These are phyloP conservation scores for Sphinx pinastri DNA, from an alignment of 2,888 invertebrate species.

Conservation along the genomic window DNA sequence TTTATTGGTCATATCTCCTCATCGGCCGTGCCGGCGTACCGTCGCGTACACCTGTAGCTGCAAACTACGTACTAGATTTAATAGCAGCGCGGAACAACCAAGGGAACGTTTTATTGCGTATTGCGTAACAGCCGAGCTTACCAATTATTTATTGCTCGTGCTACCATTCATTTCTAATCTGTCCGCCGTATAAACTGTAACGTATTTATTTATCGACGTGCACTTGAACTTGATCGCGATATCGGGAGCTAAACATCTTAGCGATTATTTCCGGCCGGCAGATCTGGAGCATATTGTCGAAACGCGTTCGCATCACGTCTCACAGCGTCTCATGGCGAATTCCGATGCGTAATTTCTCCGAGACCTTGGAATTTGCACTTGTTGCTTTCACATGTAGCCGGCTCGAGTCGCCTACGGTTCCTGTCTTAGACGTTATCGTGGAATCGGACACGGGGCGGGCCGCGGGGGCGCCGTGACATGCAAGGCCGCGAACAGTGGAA, in stretches of 20 bases:
- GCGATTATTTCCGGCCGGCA: conserved; percentile 57
- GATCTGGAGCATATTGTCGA: conserved; percentile 36
- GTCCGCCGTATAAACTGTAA: conserved; percentile 54
- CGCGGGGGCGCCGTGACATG: conserved; percentile 46
- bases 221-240: conserved; percentile 71
- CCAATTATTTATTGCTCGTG: conserved; percentile 60
- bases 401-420: conserved; percentile 59
- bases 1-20: conserved; percentile 72
- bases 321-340: conserved; percentile 43
- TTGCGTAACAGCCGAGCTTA: conserved; percentile 57
- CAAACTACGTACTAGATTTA: conserved; percentile 47
- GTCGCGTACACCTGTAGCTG: conserved; percentile 65
- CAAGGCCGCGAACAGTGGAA: conserved; percentile 43
- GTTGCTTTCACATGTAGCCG: conserved; percentile 70
- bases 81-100: conserved; percentile 55
- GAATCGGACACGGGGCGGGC: conserved; percentile 56
- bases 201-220: conserved; percentile 58
- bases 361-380: conserved; percentile 66
- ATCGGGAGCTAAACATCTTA: conserved; percentile 53
- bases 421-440: conserved; percentile 55
- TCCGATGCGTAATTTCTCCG: conserved; percentile 57
- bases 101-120: conserved; percentile 58
- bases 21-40: conserved; percentile 46
- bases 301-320: conserved; percentile 39
- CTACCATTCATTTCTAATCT: conserved; percentile 56